These are phyloP conservation scores for Rhagonycha fulva DNA, from an alignment of 2,888 invertebrate genomes.

Conservation along the genomic window DNA sequence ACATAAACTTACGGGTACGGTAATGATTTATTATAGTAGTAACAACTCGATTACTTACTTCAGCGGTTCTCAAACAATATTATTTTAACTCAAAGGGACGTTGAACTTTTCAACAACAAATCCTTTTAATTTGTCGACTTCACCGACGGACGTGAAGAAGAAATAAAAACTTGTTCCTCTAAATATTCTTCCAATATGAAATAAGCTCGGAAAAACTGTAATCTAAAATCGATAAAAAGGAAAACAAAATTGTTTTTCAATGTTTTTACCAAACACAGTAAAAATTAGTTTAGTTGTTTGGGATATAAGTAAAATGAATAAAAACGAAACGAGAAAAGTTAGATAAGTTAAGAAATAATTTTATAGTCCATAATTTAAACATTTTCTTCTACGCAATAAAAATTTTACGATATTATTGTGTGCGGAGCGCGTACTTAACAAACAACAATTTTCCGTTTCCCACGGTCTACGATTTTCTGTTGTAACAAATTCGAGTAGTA, in stretches of 20 bases:
- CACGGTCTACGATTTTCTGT: neutral
- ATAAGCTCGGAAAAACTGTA: neutral
- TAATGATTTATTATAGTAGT: neutral
- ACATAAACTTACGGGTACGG: neutral
- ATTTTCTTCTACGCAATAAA: neutral
- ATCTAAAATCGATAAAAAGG: neutral
- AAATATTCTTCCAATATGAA: neutral
- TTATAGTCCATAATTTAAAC: neutral
- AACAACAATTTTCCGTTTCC: neutral
- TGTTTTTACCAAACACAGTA: neutral
- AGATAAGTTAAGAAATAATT: neutral
- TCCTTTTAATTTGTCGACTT: neutral
- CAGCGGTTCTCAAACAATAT: neutral
- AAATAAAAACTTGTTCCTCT: neutral
- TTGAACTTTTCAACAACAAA: neutral
- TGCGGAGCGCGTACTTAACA: neutral
- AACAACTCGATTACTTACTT: neutral
- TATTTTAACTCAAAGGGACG: neutral
- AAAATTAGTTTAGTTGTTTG: neutral
- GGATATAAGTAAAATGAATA: neutral
- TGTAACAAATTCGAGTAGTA: neutral
- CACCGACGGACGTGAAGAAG: neutral
- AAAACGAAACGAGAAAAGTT: neutral
- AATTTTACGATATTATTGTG: neutral
- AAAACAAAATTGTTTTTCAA: neutral